Conservation (phyloP, 2,113 vertebrate genomes). For the Strigops habroptila region DNA sequence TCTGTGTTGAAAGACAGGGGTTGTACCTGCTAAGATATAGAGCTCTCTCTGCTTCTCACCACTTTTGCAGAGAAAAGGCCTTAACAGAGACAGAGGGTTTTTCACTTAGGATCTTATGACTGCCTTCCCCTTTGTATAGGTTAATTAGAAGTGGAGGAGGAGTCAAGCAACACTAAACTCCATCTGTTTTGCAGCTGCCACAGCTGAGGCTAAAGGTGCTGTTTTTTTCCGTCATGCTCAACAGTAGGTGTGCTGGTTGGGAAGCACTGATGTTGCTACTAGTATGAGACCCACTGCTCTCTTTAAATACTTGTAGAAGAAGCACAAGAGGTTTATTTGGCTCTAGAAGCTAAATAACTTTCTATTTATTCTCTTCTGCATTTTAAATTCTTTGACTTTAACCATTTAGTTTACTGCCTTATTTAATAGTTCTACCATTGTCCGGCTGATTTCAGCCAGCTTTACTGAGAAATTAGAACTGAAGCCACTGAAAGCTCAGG, state of each 20-base stretch:
- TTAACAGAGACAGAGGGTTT: background rate
- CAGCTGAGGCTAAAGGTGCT: background rate
- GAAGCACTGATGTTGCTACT: background rate
- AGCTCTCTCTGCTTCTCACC: background rate
- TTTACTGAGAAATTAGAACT: background rate
- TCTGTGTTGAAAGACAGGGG: conserved; percentile 41
- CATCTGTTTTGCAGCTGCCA: conserved; percentile 40
- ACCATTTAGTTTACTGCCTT: background rate
- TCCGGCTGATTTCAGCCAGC: background rate
- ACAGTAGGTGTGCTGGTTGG: background rate
- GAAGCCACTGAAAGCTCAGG: background rate
- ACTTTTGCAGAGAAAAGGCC: background rate
- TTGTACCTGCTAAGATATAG: background rate
- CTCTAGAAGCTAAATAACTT: background rate
- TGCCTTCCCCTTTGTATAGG: background rate
- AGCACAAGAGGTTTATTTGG: background rate
- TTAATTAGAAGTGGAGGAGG: conserved; percentile 16
- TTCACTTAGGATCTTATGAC: background rate
- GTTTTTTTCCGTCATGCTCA: conserved; percentile 5
- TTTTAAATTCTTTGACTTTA: background rate
- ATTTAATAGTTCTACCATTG: background rate
- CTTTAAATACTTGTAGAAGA: background rate
- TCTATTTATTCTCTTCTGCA: background rate
- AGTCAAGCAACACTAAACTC: background rate
- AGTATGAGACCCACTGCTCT: background rate